phyloP scores from a whole-genome alignment of 2,888 invertebrate species.

The Brenthis hecate region DNA sequence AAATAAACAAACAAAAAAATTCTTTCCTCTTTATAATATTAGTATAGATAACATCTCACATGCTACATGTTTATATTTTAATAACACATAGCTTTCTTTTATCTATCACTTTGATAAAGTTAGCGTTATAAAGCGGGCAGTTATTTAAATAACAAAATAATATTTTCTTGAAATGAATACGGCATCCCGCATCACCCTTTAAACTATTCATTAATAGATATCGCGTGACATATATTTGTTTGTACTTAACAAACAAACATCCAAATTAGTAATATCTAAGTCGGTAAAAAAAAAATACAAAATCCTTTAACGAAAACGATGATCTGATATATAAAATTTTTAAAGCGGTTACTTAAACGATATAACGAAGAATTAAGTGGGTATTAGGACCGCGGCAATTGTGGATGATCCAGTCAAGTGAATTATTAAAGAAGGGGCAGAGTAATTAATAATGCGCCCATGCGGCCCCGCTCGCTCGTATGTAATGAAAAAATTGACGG shows the following conservation, averaged over 20 bases:
- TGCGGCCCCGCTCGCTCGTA: slow-evolving; percentile 55
- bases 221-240: neutral
- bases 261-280: no score
- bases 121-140: no score
- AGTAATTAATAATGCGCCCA: slow-evolving; percentile 76
- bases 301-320: neutral
- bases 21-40: no score
- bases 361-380: slow-evolving; percentile 65
- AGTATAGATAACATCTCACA: no score
- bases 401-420: slow-evolving; percentile 68
- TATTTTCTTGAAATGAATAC: neutral
- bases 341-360: slow-evolving; percentile 22
- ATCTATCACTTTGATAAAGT: no score
- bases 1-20: no score
- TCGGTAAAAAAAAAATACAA: neutral
- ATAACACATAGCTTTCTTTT: no score
- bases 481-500: slow-evolving; percentile 76
- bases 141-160: neutral
- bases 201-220: neutral
- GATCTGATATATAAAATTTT: slow-evolving; percentile 14
- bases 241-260: no score
- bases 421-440: slow-evolving; percentile 76
- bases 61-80: no score
- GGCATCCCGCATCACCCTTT: no score
- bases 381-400: slow-evolving; percentile 66